These are phyloP conservation scores for Chironomus striatipennis DNA, from an alignment of 1,140 invertebrate genomes.

Conservation along the genomic window DNA sequence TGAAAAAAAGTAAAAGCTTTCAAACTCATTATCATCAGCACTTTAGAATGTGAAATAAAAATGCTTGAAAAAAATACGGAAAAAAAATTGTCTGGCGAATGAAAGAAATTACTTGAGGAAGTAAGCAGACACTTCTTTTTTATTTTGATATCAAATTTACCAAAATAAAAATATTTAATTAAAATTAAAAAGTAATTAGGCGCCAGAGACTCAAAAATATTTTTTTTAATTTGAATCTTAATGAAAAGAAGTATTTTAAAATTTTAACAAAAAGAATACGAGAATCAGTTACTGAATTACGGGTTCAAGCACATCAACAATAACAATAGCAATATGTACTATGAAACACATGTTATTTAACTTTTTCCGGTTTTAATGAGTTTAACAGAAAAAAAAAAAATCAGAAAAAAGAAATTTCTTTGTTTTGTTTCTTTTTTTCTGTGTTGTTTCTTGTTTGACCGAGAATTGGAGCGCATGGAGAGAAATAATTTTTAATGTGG, in stretches of 20 bases:
- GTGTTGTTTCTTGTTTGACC: not conserved
- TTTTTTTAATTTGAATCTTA: not conserved
- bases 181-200: not conserved
- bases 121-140: too few relatives aligned
- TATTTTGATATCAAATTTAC: too few relatives aligned
- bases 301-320: not conserved
- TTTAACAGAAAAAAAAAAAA: not conserved
- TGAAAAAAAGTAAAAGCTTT: too few relatives aligned
- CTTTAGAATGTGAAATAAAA: too few relatives aligned
- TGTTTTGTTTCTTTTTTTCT: not conserved
- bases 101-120: too few relatives aligned
- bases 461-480: not conserved
- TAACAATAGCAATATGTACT: not conserved
- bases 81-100: too few relatives aligned
- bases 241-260: too few relatives aligned
- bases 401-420: constrained; percentile 17
- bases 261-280: too few relatives aligned
- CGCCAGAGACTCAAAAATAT: not conserved
- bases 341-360: constrained; percentile 17
- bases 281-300: too few relatives aligned
- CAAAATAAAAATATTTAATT: not conserved
- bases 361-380: constrained; percentile 21
- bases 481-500: too few relatives aligned
- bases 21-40: too few relatives aligned
- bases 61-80: too few relatives aligned